Evolutionary conservation across 37 sponge, comb jelly and placozoan genomes (phyloP), one percentile per base, ranked within the genome.

Genomic region (Aplysina aerophoba): DNA sequence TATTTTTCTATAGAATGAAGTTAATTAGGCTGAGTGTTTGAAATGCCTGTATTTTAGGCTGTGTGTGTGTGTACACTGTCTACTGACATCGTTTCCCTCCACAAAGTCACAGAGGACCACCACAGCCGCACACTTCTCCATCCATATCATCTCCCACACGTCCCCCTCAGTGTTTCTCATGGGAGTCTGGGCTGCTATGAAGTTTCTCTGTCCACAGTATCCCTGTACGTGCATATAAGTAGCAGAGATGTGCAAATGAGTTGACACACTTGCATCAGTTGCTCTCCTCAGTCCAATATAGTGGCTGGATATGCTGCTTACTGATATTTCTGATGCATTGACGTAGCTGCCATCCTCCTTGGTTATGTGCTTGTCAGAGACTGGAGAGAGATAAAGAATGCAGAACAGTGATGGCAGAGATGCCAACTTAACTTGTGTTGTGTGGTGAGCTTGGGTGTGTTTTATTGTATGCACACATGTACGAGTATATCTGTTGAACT

Each of bases 141-240:
- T 86, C 4, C 33, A 36, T 27, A 92, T 53, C 86, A 84, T 85
- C 83, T 85, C 87, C 91, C 88, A 91, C 85, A 91, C 83, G 59
- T 87, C 80, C 59, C 88, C 73, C 39, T 28, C 40, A 31, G 92
- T 92, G 85, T 56, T 35, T 15, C 85, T 15, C 80, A 92, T 34
- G 21, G 92, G 92, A 75, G 66, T 40, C 71, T 92, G 89, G 25
- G 92, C 86, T 59, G 88, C 80, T 63, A 92, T 85, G 86, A 83
- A 92, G 21, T 89, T 86, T 37, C 63, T 87, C 71, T 75, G 81
- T 60, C 79, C 62, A 78, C 84, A 81, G 72, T 92, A 92, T 28
- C 92, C 92, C 92, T 92, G 81, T 44, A 44, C 6, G 8, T 44
- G 50, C n/a, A 8, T 44, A 8, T 3, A 44, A 44, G 50, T 44